Base-by-base conservation (phyloP, 2,113 vertebrate genomes). In the Festucalex cinctus region DNA sequence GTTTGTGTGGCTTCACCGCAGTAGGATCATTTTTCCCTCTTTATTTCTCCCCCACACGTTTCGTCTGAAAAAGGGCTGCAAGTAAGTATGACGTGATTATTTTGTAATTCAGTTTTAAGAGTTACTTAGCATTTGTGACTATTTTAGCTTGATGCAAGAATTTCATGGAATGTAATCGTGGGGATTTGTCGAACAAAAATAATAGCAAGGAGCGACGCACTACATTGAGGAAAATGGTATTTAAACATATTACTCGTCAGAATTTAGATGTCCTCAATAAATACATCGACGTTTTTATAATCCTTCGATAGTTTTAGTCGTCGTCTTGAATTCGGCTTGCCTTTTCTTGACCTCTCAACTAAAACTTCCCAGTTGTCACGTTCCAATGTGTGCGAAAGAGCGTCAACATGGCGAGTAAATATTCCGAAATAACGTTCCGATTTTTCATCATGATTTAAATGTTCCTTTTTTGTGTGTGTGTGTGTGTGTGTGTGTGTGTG, bases 391-490 rank as follows among this genome's bases (percentile, higher is more conserved):
- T 56, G 53, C 10, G 51, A 28, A 56, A 49, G 5, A 54, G 24
- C 13, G 54, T 57, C 13, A 32, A 32, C 28, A 32, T 57, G 54
- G 54, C 26, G 14, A 46, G 43, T 1, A 17, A 46, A 46, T 46
- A 46, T 9, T 1, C 12, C 26, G 10, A 28, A 9, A 28, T 26
- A 24, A 5, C 32, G 46, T 14, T 2, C 6, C 12, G 8, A 0
- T 16, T 32, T 57, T 2, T 17, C 16, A 17, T 58, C 19, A 54
- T 4, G 22, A 28, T 3, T 28, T 17, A 16, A 7, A 0, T 10
- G 65, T 83, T 79, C 79, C 59, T 36, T 62, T 83, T 80, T 69
- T 71, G n/a, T n/a, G n/a, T n/a, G n/a, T n/a, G n/a, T n/a, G n/a
- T n/a, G n/a, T n/a, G n/a, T n/a, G n/a, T n/a, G n/a, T n/a, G n/a